Conservation (phyloP, 2,113 vertebrate genomes). For the Eulemur macaco region DNA sequence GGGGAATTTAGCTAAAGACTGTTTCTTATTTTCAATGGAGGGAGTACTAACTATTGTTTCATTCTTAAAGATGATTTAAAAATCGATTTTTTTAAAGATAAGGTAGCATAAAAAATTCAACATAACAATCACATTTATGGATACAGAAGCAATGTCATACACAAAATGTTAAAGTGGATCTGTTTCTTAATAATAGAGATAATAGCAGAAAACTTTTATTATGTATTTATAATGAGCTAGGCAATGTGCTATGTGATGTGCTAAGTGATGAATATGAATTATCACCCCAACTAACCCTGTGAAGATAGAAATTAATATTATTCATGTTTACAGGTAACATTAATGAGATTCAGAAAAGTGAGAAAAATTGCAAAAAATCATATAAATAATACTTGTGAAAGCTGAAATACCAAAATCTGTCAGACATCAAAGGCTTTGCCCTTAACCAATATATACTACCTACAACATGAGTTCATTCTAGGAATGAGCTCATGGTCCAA, state of each 20-base stretch:
- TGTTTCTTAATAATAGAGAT: background rate
- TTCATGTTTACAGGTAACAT: background rate
- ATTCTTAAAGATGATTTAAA: background rate
- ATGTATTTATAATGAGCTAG: background rate
- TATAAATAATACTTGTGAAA: background rate
- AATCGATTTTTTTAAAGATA: background rate
- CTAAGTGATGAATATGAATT: background rate
- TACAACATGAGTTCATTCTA: background rate
- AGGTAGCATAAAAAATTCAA: background rate
- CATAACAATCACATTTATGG: background rate
- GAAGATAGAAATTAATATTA: background rate
- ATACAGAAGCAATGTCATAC: background rate
- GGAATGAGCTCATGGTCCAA: background rate
- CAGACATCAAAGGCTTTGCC: background rate
- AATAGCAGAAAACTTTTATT: background rate
- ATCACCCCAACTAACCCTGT: background rate
- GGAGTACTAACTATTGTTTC: background rate
- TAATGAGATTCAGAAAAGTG: background rate
- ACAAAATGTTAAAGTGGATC: constrained; percentile 13
- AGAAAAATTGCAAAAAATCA: background rate
- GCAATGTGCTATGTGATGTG: background rate
- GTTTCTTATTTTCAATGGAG: background rate
- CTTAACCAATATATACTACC: background rate
- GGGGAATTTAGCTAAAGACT: background rate
- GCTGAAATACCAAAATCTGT: background rate